Conservation (phyloP, 2,113 vertebrate species). For the Crotalus horridus region DNA sequence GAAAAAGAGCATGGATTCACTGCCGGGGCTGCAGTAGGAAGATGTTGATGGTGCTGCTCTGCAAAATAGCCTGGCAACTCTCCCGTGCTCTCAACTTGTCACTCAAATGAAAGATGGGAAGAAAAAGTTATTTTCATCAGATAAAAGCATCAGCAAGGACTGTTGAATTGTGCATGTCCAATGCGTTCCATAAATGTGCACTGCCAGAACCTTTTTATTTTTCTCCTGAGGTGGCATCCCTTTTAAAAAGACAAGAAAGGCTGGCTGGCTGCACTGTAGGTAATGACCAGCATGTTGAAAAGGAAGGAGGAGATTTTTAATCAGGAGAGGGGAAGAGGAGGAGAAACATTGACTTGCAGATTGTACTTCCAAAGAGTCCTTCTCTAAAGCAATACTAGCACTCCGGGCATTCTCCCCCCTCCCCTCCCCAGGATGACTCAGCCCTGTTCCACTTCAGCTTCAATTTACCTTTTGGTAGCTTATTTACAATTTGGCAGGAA, state of each 20-base stretch:
- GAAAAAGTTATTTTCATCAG: background rate
- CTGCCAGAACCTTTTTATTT: constrained; percentile 6
- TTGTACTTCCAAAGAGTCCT: background rate
- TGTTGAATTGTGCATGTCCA: background rate
- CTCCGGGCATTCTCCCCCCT: background rate
- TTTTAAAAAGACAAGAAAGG: background rate
- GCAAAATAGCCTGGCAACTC: background rate
- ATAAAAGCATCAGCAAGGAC: background rate
- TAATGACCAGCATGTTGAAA: constrained; percentile 5
- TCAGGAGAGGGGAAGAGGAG: background rate
- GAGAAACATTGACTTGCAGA: background rate
- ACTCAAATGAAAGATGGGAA: background rate
- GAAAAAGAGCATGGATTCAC: background rate
- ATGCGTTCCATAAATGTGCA: background rate
- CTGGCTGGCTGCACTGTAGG: background rate
- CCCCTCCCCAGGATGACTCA: constrained; percentile 69
- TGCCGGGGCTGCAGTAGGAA: background rate
- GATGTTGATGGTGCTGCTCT: background rate
- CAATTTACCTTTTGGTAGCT: constrained; percentile 29
- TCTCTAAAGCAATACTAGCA: background rate
- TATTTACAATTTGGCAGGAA: constrained; percentile 61
- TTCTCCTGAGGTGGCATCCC: background rate
- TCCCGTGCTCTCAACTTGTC: background rate
- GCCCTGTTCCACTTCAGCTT: constrained; percentile 45
- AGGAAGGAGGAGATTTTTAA: background rate